Conservation (phyloP, 2,797 vertebrate species). For the Onychomys torridus region DNA sequence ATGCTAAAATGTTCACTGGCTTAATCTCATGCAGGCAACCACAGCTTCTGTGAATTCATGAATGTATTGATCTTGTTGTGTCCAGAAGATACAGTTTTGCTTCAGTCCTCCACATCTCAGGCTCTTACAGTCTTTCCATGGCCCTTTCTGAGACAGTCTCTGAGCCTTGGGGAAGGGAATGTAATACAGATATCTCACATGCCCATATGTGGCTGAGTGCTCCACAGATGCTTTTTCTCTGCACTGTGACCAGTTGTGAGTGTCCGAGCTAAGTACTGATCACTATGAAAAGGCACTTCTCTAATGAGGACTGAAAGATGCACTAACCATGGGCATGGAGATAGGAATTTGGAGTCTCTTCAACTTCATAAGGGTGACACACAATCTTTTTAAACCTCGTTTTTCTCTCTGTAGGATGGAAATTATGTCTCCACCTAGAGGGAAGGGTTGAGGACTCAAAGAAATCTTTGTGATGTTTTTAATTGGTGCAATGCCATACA, state of each 20-base stretch:
- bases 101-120: neutral
- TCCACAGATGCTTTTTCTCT: neutral
- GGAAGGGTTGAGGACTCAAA: neutral
- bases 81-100: no score
- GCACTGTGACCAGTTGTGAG: neutral
- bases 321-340: no score
- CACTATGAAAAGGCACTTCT: neutral
- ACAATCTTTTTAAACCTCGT: neutral
- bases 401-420: conserved; percentile 6
- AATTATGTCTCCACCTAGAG: neutral
- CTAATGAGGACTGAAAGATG: neutral
- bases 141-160: neutral
- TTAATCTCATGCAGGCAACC: neutral
- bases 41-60: neutral
- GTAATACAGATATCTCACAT: neutral
- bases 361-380: neutral
- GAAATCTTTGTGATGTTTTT: neutral
- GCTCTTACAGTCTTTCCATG: neutral
- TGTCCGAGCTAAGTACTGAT: neutral
- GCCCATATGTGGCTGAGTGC: neutral
- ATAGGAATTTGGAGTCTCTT: neutral
- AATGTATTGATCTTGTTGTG: neutral
- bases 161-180: neutral
- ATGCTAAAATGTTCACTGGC: neutral
- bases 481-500: neutral